A percentile compares a stretch with the other conserved stretches of the same genome.
Evolutionary conservation across 2,113 vertebrate genomes (phyloP).

Genomic region (Vulpes vulpes): DNA sequence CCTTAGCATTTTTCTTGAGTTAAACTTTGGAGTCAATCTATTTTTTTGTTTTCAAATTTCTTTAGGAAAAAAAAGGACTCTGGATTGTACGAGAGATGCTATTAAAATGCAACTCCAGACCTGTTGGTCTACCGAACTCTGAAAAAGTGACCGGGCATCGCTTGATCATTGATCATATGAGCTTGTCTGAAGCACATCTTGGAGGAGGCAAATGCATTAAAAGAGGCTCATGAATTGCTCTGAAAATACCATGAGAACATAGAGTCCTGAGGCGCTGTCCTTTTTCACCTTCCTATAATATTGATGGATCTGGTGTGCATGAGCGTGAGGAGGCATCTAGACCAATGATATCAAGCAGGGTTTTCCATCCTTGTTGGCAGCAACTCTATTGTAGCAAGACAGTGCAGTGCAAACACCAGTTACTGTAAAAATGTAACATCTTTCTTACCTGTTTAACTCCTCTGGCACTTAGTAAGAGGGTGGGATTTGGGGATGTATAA

Average conservation of each 20-base stretch:
- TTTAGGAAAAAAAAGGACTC: not conserved
- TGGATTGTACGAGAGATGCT: not conserved
- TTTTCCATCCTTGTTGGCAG: not conserved
- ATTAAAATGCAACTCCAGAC: constrained; percentile 56
- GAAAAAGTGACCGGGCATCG: not conserved
- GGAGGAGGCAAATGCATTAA: constrained; percentile 3
- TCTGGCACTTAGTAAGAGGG: not conserved
- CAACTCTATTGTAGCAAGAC: not conserved
- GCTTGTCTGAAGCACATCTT: constrained; percentile 17
- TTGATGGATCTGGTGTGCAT: not conserved
- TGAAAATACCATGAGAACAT: not conserved
- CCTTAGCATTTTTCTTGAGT: not conserved
- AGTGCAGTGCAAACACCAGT: not conserved
- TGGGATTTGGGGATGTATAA: not conserved
- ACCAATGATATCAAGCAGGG: not conserved
- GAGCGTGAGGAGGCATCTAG: not conserved
- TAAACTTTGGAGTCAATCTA: not conserved
- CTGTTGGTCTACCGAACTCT: not conserved
- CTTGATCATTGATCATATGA: constrained; percentile 3
- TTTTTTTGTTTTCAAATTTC: not conserved
- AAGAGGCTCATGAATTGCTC: not conserved
- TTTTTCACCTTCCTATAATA: not conserved
- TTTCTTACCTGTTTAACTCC: not conserved
- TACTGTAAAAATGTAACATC: not conserved
- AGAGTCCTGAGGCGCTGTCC: constrained; percentile 39